Base-by-base conservation (phyloP, 2,113 vertebrate species). In the Lamprologus tigripictilis region DNA sequence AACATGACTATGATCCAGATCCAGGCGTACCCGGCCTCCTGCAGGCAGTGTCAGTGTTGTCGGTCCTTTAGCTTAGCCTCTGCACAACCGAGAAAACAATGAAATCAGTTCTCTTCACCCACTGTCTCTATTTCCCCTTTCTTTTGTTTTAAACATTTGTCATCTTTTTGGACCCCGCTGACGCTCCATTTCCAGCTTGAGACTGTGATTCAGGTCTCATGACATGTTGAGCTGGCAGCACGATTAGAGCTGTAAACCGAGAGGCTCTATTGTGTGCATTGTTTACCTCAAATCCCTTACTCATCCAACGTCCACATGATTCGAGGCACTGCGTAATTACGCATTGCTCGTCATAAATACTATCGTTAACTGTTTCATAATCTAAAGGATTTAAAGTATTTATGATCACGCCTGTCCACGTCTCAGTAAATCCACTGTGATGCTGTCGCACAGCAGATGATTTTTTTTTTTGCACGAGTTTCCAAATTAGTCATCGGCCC, bases 181-280 rank as follows among this genome's bases (percentile, higher is more conserved):
- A 78, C 7, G 5, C 26, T 78, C 16, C 42, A 0, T 19, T 78
- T 78, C 0, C 40, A 76, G 3, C 40, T 0, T 2, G 40, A 17
- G 8, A 9, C 40, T 0, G 5, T 31, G 16, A 11, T 19, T 17
- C 9, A 21, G 14, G 19, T 53, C 9, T 54, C n/a, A 23, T 54
- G 71, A 78, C 42, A 49, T 19, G 45, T 49, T 78, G 10, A 47
- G 42, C 16, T 78, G 42, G 71, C 71, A 31, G 21, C 37, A 23
- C n/a, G 3, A 3, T 26, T 45, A 73, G 2, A 45, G 37, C 21
- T 45, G 68, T 37, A 66, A 37, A 66, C 1, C 2, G 0, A 66
- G 61, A 37, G 33, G 19, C 19, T 71, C 19, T 0, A 71, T 71
- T 42, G 21, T 73, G 4, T 45, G 37, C 66, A 10, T 45, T 42